Conservation (phyloP, 2,113 vertebrate species). For the Thomomys bottae region DNA sequence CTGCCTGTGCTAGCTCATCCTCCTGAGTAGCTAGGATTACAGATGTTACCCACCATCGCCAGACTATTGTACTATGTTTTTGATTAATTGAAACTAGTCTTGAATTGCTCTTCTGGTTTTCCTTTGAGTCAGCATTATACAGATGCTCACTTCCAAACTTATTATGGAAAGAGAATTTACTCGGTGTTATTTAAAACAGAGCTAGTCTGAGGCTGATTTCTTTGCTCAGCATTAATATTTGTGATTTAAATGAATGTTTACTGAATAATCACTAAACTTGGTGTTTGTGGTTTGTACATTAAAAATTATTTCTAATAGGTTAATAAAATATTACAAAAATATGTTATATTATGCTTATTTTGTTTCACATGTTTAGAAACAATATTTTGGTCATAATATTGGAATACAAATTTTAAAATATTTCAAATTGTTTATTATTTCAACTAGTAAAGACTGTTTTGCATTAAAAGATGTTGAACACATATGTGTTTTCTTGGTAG, state of each 20-base stretch:
- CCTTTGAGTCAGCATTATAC: background rate
- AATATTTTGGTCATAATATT: too few relatives aligned
- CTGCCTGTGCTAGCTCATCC: too few relatives aligned
- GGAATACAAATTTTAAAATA: too few relatives aligned
- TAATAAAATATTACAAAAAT: background rate
- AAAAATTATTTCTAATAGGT: too few relatives aligned
- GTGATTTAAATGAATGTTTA: background rate
- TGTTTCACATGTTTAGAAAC: too few relatives aligned
- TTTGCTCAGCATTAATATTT: background rate
- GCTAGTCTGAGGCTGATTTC: background rate
- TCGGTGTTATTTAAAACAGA: background rate
- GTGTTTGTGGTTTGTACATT: background rate
- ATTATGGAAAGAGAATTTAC: background rate
- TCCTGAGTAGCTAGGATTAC: too few relatives aligned
- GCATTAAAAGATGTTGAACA: too few relatives aligned
- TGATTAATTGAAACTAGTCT: constrained; percentile 7
- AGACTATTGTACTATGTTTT: background rate
- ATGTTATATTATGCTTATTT: too few relatives aligned
- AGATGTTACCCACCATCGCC: too few relatives aligned
- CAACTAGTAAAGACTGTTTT: too few relatives aligned
- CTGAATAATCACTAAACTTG: background rate
- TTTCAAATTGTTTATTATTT: too few relatives aligned
- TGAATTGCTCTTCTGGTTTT: background rate
- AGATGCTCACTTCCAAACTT: background rate
- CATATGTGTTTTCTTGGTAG: too few relatives aligned